Base-by-base conservation (phyloP, 2,113 vertebrate species). In the Gallinago jamesoni region DNA sequence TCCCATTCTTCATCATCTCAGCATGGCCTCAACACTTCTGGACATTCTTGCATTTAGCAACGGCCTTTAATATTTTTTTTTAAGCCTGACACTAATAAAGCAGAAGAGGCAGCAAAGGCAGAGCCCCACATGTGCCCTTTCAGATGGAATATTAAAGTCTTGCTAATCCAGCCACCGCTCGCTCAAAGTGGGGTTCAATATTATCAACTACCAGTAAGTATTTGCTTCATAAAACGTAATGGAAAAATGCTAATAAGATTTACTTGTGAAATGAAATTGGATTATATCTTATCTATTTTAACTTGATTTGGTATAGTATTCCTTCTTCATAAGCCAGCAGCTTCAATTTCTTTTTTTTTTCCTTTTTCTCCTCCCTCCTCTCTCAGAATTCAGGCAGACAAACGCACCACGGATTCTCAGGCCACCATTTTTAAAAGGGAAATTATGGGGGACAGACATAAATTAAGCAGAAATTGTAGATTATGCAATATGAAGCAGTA, bases 241-340 rank as follows among this genome's bases (percentile, higher is more conserved):
- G 79, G 87, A 88, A 97, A 97, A 97, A 97, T 85, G 78, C 55
- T 97, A 97, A 96, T 96, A 89, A 91, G 95, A 95, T 95, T 96
- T 97, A 91, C 52, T 87, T 52, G 79, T 64, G 94, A 95, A 94
- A 94, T 53, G 62, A 96, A 97, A 97, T 95, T 95, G 92, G 90
- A 97, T 97, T 97, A 94, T 8, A 70, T 80, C 50, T 94, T 93
- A 95, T 93, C 94, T 96, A 52, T 95, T 94, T 83, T 84, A 94
- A 94, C 92, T 88, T 37, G 79, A 75, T 95, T 92, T 93, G 89
- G 83, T 95, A 84, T 41, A 75, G 48, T 8, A 24, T 72, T 75
- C 77, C 83, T 53, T 14, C 86, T 43, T 78, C 94, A 55, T 66
- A 84, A 89, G 45, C 9, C 66, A 53, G 47, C 84, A 59, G 72